Evolutionary conservation across 2,888 invertebrate genomes (phyloP), one percentile per base, ranked within the genome.

Genomic region (Sinopyrophorus schimmeli): DNA sequence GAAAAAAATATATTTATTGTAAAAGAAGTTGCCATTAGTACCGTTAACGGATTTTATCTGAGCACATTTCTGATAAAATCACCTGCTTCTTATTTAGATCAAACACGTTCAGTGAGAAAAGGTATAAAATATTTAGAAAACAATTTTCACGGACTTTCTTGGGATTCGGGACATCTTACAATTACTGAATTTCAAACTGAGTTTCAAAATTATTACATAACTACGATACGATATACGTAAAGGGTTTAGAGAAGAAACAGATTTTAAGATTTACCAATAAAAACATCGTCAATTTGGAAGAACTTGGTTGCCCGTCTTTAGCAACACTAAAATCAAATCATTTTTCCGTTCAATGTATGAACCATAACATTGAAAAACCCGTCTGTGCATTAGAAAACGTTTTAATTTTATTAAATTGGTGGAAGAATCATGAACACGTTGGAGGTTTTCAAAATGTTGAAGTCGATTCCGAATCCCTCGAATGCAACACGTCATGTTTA

Each of bases 321-420:
- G 3, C 11, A 2, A 17, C 1, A 4, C 24, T 42, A 34, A 34
- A 24, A 11, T 24, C 16, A 6, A 31, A 34, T 1, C 11, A 6
- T 5, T 6, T 3, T 2, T 15, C 42, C 5, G 11, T 18, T 4
- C 32, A 14, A 2, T 42, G 42, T 16, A 10, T 32, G 1, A n/a
- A 42, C 15, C 32, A 42, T 10, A 31, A 9, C 15, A 42, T 42
- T 17, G 20, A 32, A 18, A 3, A 5, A 1, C 18, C 42, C 2
- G 18, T 32, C 2, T 41, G 41, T 15, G 32, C 41, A 2, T 12
- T 41, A 11, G 31, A 41, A 32, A 40, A 40, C 7, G 28, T 20
- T 2, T n/a, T 40, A n/a, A 27, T 30, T 5, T 14, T 40, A n/a
- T 20, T 18, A 2, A 7, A 41, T 11, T 41, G 41, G 23, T 6